phyloP scores from a whole-genome alignment of 2,888 invertebrate genomes.

The Opisthograptis luteolata region DNA sequence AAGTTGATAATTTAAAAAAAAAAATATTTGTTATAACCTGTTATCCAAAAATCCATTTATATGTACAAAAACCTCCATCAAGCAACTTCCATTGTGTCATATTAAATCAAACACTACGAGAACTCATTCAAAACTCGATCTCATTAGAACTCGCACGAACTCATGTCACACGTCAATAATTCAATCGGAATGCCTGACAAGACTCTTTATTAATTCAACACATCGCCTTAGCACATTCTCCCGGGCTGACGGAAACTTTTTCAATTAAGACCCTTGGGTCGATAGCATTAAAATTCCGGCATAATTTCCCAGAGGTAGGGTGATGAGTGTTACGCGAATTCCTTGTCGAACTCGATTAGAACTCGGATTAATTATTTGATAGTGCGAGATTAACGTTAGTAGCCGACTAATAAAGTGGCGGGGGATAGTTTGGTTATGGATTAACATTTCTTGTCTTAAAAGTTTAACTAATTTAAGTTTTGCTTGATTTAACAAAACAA shows the following conservation, averaged over 20 bases:
- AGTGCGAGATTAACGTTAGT: slow-evolving; percentile 28
- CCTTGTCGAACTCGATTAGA: slow-evolving; percentile 43
- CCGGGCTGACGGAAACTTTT: slow-evolving; percentile 65
- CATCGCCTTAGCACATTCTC: slow-evolving; percentile 61
- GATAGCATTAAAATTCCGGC: slow-evolving; percentile 74
- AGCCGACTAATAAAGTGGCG: slow-evolving; percentile 1
- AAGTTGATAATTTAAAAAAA: no score
- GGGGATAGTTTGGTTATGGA: slow-evolving; percentile 4
- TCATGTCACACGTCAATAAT: slow-evolving; percentile 61
- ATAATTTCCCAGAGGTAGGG: slow-evolving; percentile 58
- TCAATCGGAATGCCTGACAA: slow-evolving; percentile 65
- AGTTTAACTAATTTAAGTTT: no score
- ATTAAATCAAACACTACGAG: slow-evolving; percentile 22
- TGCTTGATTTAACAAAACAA: no score
- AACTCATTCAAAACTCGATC: slow-evolving; percentile 42
- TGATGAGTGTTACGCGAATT: slow-evolving; percentile 50
- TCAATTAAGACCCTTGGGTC: slow-evolving; percentile 72
- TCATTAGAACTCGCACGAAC: slow-evolving; percentile 53
- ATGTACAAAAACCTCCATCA: not conserved
- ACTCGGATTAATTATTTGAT: slow-evolving; percentile 43
- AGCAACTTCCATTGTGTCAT: slow-evolving; percentile 17
- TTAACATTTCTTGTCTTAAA: not conserved
- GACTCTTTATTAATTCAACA: slow-evolving; percentile 72
- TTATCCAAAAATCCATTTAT: no score
- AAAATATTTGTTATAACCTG: no score